Evolutionary conservation across 2,113 vertebrate species (phyloP), one percentile per base, ranked within the genome.

Genomic region (Vimba vimba): DNA sequence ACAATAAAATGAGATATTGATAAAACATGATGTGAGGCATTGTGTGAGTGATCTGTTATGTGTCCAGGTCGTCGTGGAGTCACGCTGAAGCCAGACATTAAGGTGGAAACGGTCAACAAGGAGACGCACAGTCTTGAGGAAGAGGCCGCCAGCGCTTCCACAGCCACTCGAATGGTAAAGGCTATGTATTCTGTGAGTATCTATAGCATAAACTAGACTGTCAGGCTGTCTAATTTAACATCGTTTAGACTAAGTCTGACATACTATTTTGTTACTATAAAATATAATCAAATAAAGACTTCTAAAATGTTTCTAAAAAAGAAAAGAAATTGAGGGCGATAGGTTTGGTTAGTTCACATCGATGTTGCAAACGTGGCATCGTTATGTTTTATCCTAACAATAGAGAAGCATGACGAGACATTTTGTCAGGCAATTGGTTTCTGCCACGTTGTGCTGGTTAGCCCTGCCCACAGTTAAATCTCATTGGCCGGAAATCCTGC

Each of bases 21-120:
- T 30, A 12, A 77, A 43, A 36, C 33, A 17, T 79, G 11, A 71
- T 19, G 27, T 19, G 9, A 36, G 55, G 43, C 39, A 27, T 57
- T 77, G 50, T 39, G 64, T 19, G 45, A 68, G 27, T 57, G 7
- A 39, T 74, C 27, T 83, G 27, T 80, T 69, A 86, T 52, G n/a
- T 78, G 91, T 90, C 27, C 87, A 99, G 98, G 97, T 92, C 97
- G 96, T 1, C 96, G 97, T 9, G 97, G 97, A 0, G 97, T 99
- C 77, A 97, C 97, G 0, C 92, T 99, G 7, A 99, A 99, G 90
- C 93, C 97, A 83, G 97, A 99, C 92, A 98, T 99, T 92, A 98
- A 99, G 91, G 98, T 99, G 88, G 97, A 99, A 89, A 98, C 98
- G 0, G 97, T 99, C 79, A 98, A 99, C 94, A 96, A 98, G 85